Conservation (phyloP, 1,140 invertebrate genomes). For the Heliconius hermathena region DNA sequence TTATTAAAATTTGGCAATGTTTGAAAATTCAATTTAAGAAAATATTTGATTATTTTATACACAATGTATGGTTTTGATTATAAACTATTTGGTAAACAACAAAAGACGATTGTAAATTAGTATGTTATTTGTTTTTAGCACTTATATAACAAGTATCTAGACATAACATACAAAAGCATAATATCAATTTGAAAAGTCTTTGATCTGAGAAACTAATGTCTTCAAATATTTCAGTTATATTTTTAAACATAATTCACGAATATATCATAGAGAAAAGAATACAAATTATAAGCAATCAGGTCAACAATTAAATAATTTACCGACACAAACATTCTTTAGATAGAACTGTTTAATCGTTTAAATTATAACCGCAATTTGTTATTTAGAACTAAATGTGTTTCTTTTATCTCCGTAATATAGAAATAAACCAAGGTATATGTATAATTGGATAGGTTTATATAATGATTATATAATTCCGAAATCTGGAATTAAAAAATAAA, state of each 20-base stretch:
- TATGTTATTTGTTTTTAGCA: background rate
- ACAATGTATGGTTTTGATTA: background rate
- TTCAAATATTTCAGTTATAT: background rate
- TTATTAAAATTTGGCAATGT: conserved; percentile 9
- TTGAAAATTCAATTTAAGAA: background rate
- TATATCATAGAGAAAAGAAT: conserved; percentile 17
- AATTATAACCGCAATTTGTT: background rate
- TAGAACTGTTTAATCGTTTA: conserved; percentile 2
- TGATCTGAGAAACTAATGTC: background rate
- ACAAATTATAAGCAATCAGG: background rate
- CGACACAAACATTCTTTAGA: background rate
- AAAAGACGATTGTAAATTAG: background rate
- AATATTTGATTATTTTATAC: background rate
- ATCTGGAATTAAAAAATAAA: too few relatives aligned
- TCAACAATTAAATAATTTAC: conserved; percentile 12
- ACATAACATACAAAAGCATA: background rate
- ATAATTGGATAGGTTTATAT: background rate
- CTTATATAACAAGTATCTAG: background rate
- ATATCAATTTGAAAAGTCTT: background rate
- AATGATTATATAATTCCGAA: too few relatives aligned
- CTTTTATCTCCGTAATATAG: background rate
- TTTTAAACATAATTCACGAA: background rate
- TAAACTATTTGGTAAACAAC: background rate
- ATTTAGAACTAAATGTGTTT: background rate
- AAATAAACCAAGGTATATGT: background rate